Evolutionary conservation across 2,113 vertebrate genomes (phyloP), one percentile per base, ranked within the genome.

Genomic region (Chaetorhynchus papuensis): DNA sequence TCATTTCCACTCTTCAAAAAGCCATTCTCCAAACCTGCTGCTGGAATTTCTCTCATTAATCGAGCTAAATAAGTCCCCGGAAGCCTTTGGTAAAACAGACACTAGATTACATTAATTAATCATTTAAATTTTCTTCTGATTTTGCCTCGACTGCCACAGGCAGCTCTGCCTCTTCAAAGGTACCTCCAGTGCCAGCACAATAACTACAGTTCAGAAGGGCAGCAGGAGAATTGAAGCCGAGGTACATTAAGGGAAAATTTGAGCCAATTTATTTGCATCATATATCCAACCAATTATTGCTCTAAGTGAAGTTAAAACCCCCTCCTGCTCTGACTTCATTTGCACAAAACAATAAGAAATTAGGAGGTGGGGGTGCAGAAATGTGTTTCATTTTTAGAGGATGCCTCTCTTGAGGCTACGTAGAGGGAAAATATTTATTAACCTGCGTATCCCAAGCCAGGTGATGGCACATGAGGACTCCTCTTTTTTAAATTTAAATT

Each of bases 21-120:
- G 84, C 82, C 83, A 56, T 77, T 90, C 75, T 83, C 59, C 79
- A 90, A 97, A 89, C 19, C 88, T 88, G 90, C 86, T 52, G n/a
- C 61, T 92, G 88, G 69, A 97, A 93, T 96, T 92, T 93, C 90
- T 83, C 94, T 97, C 95, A 96, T 97, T 96, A 97, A 97, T 93
- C 2, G 83, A 96, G 83, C 88, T 94, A 95, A 96, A 11, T 88
- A 96, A 95, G 92, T 92, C 83, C 94, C 90, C 50, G 27, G 95
- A 97, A 97, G 94, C 94, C 97, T 97, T 94, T 94, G 94, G 95
- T 97, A 94, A 97, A 97, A 95, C 94, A 97, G 97, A 94, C 90
- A 80, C 88, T 88, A 93, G 95, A 97, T 96, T 97, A 95, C 92
- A 96, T 95, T 97, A 97, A 97, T 97, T 97, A 97, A 97, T 97